Base-by-base conservation (phyloP, 2,888 invertebrate genomes). In the Hipparchia semele region DNA sequence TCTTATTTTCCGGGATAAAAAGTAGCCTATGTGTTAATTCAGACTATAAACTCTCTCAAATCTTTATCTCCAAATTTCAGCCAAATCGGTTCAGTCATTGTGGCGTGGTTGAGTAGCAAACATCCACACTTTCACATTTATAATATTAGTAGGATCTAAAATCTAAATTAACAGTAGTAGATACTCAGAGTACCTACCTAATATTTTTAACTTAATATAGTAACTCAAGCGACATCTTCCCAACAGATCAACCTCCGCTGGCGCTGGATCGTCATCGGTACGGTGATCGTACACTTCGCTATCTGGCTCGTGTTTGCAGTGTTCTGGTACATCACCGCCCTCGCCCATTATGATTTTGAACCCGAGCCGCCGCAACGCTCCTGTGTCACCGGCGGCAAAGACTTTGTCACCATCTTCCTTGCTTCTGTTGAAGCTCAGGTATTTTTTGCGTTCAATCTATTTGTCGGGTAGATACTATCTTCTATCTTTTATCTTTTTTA, bases 371-470 rank as follows among this genome's bases (percentile, higher is more conserved):
- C 93, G 0, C 83, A 86, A 68, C 81, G 82, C n/a, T 84, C 88
- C 74, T 94, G 93, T 76, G 86, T 94, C 13, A 94, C 93, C 0
- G 93, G 93, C 0, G 93, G 93, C 0, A 90, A 87, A 65, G 93
- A 94, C 76, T 94, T 94, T 65, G 87, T 92, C 5, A 91, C 92
- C 0, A 94, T 94, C 70, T 94, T 94, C 81, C 79, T 94, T 59
- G 93, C 93, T 0, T 93, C 93, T 7, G 92, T 94, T 13, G 93
- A 94, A 69, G 92, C 93, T n/a, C 93, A 94, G 87, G 93, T 91
- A 0, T 39, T 74, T 90, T 60, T 45, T 74, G 68, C 59, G 0
- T 33, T 59, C 12, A 59, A 66, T 60, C 8, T 59, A 7, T 23
- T 33, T 49, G 49, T 49, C 6, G 23, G 23, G 23, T 0, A 39